Base-by-base conservation (phyloP, 1,140 invertebrate genomes). In the Brachionus rubens region DNA sequence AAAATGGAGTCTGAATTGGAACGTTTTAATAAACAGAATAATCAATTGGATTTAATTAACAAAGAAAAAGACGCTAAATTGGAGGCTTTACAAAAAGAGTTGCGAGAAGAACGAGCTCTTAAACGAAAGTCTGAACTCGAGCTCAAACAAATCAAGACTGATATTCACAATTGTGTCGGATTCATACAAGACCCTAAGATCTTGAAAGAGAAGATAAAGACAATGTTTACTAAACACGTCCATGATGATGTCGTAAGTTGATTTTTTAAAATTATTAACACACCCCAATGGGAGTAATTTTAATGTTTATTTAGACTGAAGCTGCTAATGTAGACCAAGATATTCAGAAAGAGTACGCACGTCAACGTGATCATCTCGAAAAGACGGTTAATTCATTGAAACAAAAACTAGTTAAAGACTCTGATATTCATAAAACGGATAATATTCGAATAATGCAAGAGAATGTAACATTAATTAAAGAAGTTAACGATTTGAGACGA, bases 41-140 rank as follows among this genome's bases (percentile, higher is more conserved):
- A 84, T 16, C 87, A 87, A 80, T 82, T 89, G 80, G 89, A 92
- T 79, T 82, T 92, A 26, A 89, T 91, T 80, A 85, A 92, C 21
- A 87, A 86, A 67, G 89, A 91, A 80, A 82, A 91, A 59, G 87
- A 88, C 52, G 91, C 92, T 80, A 93, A 94, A 84, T 84, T 93
- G 28, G 81, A 82, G 7, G 89, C 88, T 0, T 87, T 88, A 0
- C 89, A 90, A 76, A 87, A 87, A 50, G 90, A 92, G 80, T 85
- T 89, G 43, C 84, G 89, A 36, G 85, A 86, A n/a, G 90, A 93
- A 81, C 83, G 88, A 3, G 82, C 84, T 62, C 80, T 83, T 80
- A 83, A 83, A 54, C 84, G 88, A 78, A 87, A 87, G n/a, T 86
- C 89, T 7, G 88, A 91, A 77, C 87, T 88, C 62, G 85, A 89